Evolutionary conservation across 2,797 vertebrate genomes (phyloP).

Genomic region (Urocyon cinereoargenteus): DNA sequence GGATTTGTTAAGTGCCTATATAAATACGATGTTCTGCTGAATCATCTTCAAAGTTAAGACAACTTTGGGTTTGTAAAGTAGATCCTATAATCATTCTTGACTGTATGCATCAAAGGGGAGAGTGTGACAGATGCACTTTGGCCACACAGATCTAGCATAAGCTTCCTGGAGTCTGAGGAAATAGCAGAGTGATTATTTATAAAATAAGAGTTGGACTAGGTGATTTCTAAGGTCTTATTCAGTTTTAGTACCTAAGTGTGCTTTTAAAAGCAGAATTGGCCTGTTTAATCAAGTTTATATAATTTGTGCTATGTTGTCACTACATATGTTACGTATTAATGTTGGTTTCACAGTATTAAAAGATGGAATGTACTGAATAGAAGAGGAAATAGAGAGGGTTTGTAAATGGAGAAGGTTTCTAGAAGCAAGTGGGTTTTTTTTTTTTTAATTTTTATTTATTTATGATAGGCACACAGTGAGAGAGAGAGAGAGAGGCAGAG

Average conservation of each 20-base stretch:
- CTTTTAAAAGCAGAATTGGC: constrained; percentile 35
- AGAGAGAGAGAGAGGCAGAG: too few relatives aligned
- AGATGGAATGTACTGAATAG: background rate
- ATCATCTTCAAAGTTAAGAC: constrained; percentile 28
- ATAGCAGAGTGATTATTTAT: constrained; percentile 14
- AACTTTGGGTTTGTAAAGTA: constrained; percentile 30
- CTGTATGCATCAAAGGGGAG: background rate
- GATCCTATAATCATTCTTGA: constrained; percentile 4
- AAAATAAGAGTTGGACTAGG: background rate
- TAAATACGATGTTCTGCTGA: constrained; percentile 27
- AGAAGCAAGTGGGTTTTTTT: background rate
- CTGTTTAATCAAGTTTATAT: constrained; percentile 17
- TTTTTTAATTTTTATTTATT: too few relatives aligned
- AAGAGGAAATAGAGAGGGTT: constrained; percentile 26
- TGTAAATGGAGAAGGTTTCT: constrained; percentile 34
- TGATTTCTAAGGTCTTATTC: constrained; percentile 37
- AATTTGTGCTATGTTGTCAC: constrained; percentile 43
- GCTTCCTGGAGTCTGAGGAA: constrained; percentile 24
- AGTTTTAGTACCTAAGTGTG: constrained; percentile 47
- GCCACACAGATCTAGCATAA: background rate
- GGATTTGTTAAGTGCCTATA: constrained; percentile 49
- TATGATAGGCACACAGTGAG: too few relatives aligned
- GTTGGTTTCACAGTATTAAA: constrained; percentile 29
- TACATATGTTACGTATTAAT: constrained; percentile 17
- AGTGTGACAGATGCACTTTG: background rate